Percentiles rank a stretch among this genome's conserved stretches.
Evolutionary conservation across 2,113 vertebrate genomes (phyloP).

Genomic region (Peromyscus maniculatus): DNA sequence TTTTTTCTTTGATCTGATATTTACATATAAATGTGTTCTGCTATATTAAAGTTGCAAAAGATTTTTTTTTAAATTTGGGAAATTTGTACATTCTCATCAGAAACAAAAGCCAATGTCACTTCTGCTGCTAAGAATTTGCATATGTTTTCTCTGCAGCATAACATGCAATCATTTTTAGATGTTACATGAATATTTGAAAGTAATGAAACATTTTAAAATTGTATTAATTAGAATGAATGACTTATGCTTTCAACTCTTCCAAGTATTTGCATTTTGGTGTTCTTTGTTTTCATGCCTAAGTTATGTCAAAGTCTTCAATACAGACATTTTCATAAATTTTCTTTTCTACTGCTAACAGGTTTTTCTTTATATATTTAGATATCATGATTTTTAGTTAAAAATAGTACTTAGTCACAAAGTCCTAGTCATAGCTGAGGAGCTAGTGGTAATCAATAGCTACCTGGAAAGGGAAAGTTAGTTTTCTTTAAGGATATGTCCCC

Average conservation of each 20-base stretch:
- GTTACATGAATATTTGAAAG: slow-evolving; percentile 33
- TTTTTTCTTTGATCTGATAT: slow-evolving; percentile 54
- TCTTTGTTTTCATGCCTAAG: slow-evolving; percentile 28
- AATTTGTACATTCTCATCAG: slow-evolving; percentile 52
- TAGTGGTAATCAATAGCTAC: not conserved
- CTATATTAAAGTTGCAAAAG: slow-evolving; percentile 54
- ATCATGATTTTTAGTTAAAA: not conserved
- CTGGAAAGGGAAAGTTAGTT: not conserved
- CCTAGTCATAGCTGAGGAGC: not conserved
- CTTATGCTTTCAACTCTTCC: slow-evolving; percentile 38
- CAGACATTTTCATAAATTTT: slow-evolving; percentile 14
- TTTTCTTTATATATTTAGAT: slow-evolving; percentile 60
- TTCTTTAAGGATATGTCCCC: not conserved
- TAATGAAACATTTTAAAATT: slow-evolving; percentile 47
- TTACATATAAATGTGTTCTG: slow-evolving; percentile 55
- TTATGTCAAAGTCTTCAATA: not conserved
- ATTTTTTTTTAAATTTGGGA: slow-evolving; percentile 61
- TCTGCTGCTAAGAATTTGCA: slow-evolving; percentile 16
- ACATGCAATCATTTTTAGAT: slow-evolving; percentile 9
- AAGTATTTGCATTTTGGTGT: slow-evolving; percentile 5
- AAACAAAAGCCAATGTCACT: slow-evolving; percentile 50
- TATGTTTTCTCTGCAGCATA: slow-evolving; percentile 49
- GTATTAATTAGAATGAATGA: slow-evolving; percentile 40
- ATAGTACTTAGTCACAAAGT: not conserved
- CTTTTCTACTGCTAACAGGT: not conserved